phyloP scores from a whole-genome alignment of 2,113 vertebrate species.

The Campylomormyrus numenius region DNA sequence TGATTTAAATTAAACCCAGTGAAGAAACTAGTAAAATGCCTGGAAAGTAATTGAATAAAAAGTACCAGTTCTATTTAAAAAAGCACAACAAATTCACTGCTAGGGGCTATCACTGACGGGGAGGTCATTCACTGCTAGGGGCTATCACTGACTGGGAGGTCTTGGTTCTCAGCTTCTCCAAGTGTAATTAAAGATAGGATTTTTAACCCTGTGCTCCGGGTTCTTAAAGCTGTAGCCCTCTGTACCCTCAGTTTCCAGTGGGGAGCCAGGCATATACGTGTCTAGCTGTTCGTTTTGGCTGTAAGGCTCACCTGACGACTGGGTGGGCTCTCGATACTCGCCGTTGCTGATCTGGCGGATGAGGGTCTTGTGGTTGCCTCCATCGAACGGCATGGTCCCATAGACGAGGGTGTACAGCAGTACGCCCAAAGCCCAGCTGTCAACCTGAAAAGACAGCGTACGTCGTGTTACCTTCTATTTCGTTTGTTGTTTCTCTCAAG shows the following conservation, averaged over 20 bases:
- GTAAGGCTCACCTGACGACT: conserved; percentile 79
- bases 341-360: conserved; percentile 98
- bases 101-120: not conserved
- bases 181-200: not conserved
- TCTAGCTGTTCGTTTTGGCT: not conserved
- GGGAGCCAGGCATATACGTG: not conserved
- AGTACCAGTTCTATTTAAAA: not conserved
- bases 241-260: not conserved
- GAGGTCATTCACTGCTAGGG: not conserved
- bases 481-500: not conserved
- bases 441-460: conserved; percentile 68
- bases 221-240: too few relatives aligned
- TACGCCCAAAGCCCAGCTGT: conserved; percentile 97
- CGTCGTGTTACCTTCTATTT: too few relatives aligned
- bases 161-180: not conserved
- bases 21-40: not conserved
- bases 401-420: conserved; percentile 95
- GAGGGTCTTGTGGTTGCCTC: conserved; percentile 95
- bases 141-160: not conserved
- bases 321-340: conserved; percentile 93
- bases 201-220: not conserved
- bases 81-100: not conserved
- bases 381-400: conserved; percentile 97
- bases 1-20: not conserved
- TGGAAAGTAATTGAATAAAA: not conserved